Base-by-base conservation (phyloP, 2,113 vertebrate genomes). In the Mesembrinibis cayennensis region DNA sequence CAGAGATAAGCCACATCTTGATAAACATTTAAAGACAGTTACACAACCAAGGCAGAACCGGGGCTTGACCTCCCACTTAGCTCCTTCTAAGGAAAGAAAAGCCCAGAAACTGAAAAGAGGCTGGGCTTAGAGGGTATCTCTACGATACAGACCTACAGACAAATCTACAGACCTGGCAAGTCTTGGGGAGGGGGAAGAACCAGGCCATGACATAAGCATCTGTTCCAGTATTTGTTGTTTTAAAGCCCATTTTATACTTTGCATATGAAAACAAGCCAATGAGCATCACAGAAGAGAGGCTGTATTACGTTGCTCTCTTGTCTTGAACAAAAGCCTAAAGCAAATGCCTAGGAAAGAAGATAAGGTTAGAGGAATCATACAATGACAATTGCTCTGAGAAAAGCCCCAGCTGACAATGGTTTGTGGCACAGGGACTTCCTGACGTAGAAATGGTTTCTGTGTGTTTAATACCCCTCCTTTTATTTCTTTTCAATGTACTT, bases 1-100 rank as follows among this genome's bases (percentile, higher is more conserved):
- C 61, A 49, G 74, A 93, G 93, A 96, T 95, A 96, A 96, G 79
- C 56, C 32, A 3, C 69, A 59, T 79, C 93, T 91, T 53, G 45
- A 74, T 76, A 94, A 91, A 94, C 26, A 73, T 86, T 85, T 90
- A 59, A 83, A 87, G 80, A 49, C 27, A 78, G 63, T 95, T 74
- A 81, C 40, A 82, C 44, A 95, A 78, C 17, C 32, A 67, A 79
- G 42, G 56, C 52, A 94, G 56, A 87, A 36, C 25, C 55, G 74
- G 78, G 47, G 87, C 52, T 89, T 95, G 81, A 91, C 83, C 80
- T 95, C n/a, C 32, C 23, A 36, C 50, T 84, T 81, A 62, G 16
- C 29, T 93, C 72, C 55, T 95, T 86, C 50, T 89, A 82, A 66
- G 93, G 91, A 89, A 87, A 81, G 45, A 81, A 82, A 88, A 92